A percentile compares a stretch with the other conserved stretches of the same genome.
Evolutionary conservation across 1,140 invertebrate genomes (phyloP).

Genomic region (Colletes gigas): DNA sequence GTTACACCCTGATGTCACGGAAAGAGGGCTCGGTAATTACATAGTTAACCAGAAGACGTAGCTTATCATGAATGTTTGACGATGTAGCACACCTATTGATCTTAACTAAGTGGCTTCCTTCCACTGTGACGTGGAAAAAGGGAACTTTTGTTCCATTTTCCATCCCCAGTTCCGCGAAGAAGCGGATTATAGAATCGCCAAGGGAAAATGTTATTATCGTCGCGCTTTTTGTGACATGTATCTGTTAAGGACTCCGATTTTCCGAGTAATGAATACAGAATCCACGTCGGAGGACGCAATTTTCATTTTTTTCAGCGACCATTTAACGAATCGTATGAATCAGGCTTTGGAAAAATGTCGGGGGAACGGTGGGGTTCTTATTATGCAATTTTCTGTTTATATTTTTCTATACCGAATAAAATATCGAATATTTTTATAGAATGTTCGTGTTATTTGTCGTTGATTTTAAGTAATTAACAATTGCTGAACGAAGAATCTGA

Average conservation of each 20-base stretch:
- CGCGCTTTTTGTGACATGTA: slow-evolving; percentile 12
- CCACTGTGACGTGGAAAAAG: too few relatives aligned
- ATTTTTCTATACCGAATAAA: too few relatives aligned
- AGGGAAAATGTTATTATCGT: slow-evolving; percentile 25
- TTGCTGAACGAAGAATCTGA: too few relatives aligned
- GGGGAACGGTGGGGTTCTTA: background rate
- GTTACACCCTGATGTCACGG: slow-evolving; percentile 5
- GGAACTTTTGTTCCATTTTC: background rate
- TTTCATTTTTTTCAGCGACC: background rate
- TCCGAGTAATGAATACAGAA: background rate
- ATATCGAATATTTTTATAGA: too few relatives aligned
- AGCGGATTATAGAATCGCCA: background rate
- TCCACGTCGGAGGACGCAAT: background rate
- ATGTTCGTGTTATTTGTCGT: too few relatives aligned
- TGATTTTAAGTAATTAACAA: too few relatives aligned
- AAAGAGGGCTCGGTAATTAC: slow-evolving; percentile 27
- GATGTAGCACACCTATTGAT: too few relatives aligned
- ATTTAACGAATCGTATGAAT: background rate
- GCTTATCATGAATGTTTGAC: background rate
- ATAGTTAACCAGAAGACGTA: slow-evolving; percentile 23
- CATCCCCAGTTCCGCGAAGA: too few relatives aligned
- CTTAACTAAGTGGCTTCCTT: background rate
- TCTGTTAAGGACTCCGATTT: background rate
- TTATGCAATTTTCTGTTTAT: background rate
- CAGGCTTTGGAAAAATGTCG: background rate